Evolutionary conservation across 2,113 vertebrate species (phyloP).

Genomic region (Cebidichthys violaceus): DNA sequence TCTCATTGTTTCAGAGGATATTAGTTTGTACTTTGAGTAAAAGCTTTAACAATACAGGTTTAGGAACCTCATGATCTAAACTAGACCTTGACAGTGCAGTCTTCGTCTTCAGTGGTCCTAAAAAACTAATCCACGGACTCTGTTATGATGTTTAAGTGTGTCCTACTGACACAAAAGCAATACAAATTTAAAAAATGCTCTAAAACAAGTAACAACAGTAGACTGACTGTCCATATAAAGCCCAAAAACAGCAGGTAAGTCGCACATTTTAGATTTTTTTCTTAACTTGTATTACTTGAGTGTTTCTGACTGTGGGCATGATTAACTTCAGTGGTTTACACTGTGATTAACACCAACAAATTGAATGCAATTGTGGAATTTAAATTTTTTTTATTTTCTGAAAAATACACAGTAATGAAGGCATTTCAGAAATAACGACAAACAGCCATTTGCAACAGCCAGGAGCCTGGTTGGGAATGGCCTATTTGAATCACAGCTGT

Average conservation of each 20-base stretch:
- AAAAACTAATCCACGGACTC: neutral
- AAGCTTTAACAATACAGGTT: neutral
- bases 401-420: constrained; percentile 11
- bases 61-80: neutral
- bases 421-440: constrained; percentile 7
- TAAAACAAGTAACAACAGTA: neutral
- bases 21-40: constrained; percentile 1
- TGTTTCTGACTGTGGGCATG: constrained; percentile 18
- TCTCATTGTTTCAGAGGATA: neutral
- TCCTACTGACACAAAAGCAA: neutral
- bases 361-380: neutral
- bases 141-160: neutral
- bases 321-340: constrained; percentile 16
- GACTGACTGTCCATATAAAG: neutral
- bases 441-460: constrained; percentile 14
- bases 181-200: neutral
- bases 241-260: neutral
- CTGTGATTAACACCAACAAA: constrained; percentile 16
- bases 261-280: neutral
- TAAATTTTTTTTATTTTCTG: constrained; percentile 9
- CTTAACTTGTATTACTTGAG: neutral
- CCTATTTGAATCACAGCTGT: constrained; percentile 46
- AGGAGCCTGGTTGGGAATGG: constrained; percentile 12
- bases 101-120: neutral
- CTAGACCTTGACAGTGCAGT: neutral